These are phyloP conservation scores for Parascotia fuliginaria DNA, from an alignment of 2,888 invertebrate genomes.

Conservation along the genomic window DNA sequence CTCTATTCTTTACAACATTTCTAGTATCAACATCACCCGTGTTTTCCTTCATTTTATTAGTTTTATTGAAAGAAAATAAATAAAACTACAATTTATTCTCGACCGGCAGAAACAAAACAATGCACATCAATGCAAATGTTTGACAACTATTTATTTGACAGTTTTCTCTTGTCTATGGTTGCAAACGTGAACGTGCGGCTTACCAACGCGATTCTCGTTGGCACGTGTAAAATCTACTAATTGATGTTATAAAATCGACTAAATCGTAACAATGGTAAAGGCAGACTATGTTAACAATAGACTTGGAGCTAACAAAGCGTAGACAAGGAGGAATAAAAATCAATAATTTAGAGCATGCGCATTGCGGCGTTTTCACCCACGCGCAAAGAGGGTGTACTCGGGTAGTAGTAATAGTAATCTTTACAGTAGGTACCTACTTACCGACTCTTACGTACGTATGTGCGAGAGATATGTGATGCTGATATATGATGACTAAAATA, in stretches of 20 bases:
- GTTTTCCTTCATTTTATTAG: conserved; percentile 70
- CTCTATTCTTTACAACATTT: conserved; percentile 95
- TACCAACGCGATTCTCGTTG: not conserved
- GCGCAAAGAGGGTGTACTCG: not conserved
- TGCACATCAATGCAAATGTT: conserved; percentile 46
- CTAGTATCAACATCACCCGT: conserved; percentile 86
- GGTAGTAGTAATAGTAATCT: too few species aligned
- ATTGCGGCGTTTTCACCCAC: not conserved
- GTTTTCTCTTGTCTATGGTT: conserved; percentile 33
- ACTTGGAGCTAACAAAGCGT: not conserved
- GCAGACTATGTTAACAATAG: conserved; percentile 11
- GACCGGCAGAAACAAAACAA: conserved; percentile 40
- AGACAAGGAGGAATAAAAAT: conserved; percentile 25
- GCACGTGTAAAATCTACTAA: not conserved
- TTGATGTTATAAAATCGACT: not conserved
- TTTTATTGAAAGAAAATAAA: conserved; percentile 5
- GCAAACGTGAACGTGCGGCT: conserved; percentile 8
- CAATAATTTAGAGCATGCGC: conserved; percentile 58
- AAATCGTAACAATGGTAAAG: not conserved
- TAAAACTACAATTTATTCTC: not conserved
- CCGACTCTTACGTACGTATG: too few species aligned
- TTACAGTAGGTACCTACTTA: too few species aligned
- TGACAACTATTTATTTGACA: conserved; percentile 50
- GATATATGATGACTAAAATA: too few species aligned
- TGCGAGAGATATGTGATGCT: too few species aligned